phyloP scores from a whole-genome alignment of 2,113 vertebrate genomes.

The Propithecus coquereli region DNA sequence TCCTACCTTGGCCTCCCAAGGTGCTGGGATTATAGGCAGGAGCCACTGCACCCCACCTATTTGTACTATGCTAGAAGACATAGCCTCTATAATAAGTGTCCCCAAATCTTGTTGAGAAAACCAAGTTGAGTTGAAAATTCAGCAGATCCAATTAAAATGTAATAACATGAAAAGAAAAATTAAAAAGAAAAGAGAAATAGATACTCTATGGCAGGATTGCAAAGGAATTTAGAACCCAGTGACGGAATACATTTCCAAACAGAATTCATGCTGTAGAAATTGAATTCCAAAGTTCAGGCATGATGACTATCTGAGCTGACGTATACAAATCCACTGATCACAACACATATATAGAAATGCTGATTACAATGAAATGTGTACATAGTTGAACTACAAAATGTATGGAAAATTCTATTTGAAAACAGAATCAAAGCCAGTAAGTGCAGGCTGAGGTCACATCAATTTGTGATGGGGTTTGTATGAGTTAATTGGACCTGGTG shows the following conservation, averaged over 20 bases:
- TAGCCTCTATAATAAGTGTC: neutral
- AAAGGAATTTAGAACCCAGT: neutral
- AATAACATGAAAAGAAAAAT: neutral
- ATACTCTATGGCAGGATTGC: neutral
- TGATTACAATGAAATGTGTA: neutral
- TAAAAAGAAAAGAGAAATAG: neutral
- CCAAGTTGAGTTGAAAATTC: neutral
- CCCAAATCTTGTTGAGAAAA: neutral
- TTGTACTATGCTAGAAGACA: neutral
- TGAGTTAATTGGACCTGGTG: neutral
- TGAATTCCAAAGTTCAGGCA: neutral
- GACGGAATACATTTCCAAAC: neutral
- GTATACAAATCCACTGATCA: neutral
- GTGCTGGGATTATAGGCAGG: too few relatives aligned
- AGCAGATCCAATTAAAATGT: neutral
- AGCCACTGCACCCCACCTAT: too few relatives aligned
- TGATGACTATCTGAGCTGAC: neutral
- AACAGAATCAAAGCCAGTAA: neutral
- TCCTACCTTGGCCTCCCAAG: too few relatives aligned
- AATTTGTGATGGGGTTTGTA: fast-evolving
- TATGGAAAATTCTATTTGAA: neutral
- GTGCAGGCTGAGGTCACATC: fast-evolving
- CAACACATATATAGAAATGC: neutral
- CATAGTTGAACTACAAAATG: neutral
- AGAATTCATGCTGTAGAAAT: neutral